Base-by-base conservation (phyloP, 2,113 vertebrate species). In the Platycercus adscitus region DNA sequence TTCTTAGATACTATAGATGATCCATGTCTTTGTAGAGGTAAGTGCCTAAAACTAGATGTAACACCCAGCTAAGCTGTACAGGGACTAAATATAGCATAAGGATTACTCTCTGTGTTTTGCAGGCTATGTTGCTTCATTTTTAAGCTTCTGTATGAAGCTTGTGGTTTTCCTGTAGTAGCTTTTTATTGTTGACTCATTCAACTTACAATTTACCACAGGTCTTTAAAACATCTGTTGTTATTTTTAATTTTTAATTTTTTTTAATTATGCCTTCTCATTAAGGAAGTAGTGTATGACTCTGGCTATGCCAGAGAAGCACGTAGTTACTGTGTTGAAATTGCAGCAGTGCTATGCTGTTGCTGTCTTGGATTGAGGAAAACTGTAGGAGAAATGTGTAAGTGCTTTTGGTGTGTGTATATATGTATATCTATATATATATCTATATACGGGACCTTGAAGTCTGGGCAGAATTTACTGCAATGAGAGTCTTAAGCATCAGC, bases 21-120 rank as follows among this genome's bases (percentile, higher is more conserved):
- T 52, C 33, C 8, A 3, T 65, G 17, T 49, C 61, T 88, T 72
- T 65, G 75, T 68, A 72, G 29, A 65, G 26, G 39, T 50, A 49
- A 81, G 29, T 82, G 31, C 64, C 44, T 85, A 41, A 91, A 95
- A 80, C 68, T 49, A 53, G n/a, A 50, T 88, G 10, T 65, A 94
- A 53, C 53, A 77, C 17, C 18, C 29, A 76, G 14, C n/a, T 83
- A 46, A 94, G 52, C 63, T 71, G 80, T 82, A 73, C 8, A 49
- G 92, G 53, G 37, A 37, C 79, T 82, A 65, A 93, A 69, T 20
- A 72, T 18, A 90, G 64, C 7, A 0, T 31, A 49, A 49, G 41
- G 63, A 66, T 95, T 93, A 69, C 25, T 83, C 9, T 65, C 29
- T 69, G 12, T 70, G 6, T 86, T 92, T 89, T 93, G 25, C 35